A percentile compares a stretch with the other conserved stretches of the same genome.
phyloP scores from a whole-genome alignment of 2,113 vertebrate genomes.

The Columbina picui region DNA sequence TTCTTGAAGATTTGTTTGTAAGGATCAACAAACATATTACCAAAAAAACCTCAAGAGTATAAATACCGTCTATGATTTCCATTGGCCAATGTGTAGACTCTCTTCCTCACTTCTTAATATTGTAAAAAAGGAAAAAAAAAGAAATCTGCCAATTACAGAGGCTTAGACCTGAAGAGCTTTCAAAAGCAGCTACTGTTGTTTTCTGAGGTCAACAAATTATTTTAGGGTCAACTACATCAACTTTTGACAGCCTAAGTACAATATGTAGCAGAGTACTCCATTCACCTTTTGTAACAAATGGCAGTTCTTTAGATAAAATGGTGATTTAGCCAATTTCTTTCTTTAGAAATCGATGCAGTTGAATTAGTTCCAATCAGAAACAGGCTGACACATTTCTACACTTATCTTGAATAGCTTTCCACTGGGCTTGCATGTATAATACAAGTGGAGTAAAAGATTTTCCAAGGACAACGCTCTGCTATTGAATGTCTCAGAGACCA shows the following conservation, averaged over 20 bases:
- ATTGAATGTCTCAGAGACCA: background rate
- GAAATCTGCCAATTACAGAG: background rate
- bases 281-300: background rate
- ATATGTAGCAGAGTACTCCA: background rate
- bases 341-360: background rate
- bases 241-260: background rate
- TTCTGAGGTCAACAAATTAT: background rate
- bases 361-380: constrained; percentile 34
- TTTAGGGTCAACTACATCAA: background rate
- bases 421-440: background rate
- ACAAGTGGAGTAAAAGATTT: background rate
- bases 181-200: background rate
- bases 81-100: background rate
- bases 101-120: background rate
- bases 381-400: constrained; percentile 6
- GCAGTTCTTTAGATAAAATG: background rate
- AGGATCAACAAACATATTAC: background rate
- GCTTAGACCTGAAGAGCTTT: background rate
- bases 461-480: background rate
- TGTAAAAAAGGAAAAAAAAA: background rate
- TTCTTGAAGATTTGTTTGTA: background rate
- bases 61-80: background rate
- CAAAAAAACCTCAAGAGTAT: background rate
- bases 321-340: background rate
- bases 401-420: background rate